Evolutionary conservation across 2,888 invertebrate species (phyloP).

Genomic region (Heliconius ismenius): DNA sequence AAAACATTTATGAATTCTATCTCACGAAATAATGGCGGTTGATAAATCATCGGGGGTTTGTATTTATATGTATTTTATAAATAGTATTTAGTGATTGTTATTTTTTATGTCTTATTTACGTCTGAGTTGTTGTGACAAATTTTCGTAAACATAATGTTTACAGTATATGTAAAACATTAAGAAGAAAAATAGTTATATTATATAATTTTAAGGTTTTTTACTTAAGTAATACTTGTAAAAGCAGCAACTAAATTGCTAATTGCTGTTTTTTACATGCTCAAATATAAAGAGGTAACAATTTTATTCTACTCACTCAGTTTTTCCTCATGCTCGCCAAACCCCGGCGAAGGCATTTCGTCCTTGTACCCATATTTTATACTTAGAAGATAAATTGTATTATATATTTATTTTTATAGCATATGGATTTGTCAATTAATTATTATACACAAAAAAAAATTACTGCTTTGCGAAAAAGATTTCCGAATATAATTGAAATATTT

Average conservation of each 20-base stretch:
- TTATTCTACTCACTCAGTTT: neutral
- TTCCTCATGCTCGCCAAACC: constrained; percentile 13
- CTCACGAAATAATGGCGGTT: constrained; percentile 51
- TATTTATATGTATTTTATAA: constrained; percentile 43
- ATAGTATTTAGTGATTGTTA: neutral
- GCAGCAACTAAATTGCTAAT: neutral
- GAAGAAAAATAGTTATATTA: neutral
- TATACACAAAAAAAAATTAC: neutral
- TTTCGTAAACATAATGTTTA: neutral
- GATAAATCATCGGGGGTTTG: constrained; percentile 56
- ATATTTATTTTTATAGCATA: constrained; percentile 10
- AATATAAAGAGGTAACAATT: neutral
- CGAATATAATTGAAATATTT: neutral
- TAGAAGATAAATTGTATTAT: neutral
- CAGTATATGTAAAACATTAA: neutral
- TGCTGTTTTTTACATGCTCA: neutral
- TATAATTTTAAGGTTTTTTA: neutral
- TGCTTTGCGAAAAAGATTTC: neutral
- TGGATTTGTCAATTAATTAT: neutral
- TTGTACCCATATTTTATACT: constrained; percentile 12
- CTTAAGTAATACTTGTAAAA: neutral
- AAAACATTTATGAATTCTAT: constrained; percentile 18
- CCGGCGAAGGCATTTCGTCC: constrained; percentile 25
- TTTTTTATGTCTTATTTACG: neutral
- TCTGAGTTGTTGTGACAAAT: neutral